Conservation (phyloP, 1,140 invertebrate genomes). For the Drosophila teissieri region DNA sequence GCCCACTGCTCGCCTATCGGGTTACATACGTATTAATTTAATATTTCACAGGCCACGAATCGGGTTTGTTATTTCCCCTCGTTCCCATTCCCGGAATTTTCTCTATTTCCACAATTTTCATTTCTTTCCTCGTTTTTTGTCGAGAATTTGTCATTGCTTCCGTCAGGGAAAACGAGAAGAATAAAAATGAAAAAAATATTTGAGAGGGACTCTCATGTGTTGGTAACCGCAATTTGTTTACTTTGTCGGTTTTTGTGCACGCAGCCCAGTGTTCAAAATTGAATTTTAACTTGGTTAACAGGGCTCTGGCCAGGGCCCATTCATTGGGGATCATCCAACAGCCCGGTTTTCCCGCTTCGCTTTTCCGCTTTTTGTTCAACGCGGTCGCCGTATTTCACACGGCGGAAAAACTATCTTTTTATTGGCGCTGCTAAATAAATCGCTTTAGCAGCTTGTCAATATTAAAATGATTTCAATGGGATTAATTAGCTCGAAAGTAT, state of each 20-base stretch:
- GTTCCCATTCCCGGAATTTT: too few relatives aligned
- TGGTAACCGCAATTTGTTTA: slow-evolving; percentile 76
- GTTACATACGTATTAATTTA: slow-evolving; percentile 70
- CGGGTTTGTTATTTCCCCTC: slow-evolving; percentile 28
- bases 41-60: slow-evolving; percentile 55
- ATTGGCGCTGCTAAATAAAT: background rate
- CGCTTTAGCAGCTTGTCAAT: too few relatives aligned
- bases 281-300: slow-evolving; percentile 77
- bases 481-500: background rate
- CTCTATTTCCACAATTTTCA: too few relatives aligned
- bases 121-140: slow-evolving; percentile 3
- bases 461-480: background rate
- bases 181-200: slow-evolving; percentile 33
- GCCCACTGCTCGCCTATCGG: slow-evolving; percentile 39
- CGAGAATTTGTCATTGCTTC: slow-evolving; percentile 49
- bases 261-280: slow-evolving; percentile 73
- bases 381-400: slow-evolving; percentile 14
- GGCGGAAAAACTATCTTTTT: background rate
- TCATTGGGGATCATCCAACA: slow-evolving; percentile 49
- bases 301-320: slow-evolving; percentile 46
- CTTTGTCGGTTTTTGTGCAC: slow-evolving; percentile 75
- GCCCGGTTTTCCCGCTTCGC: slow-evolving; percentile 15
- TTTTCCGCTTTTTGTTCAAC: slow-evolving; percentile 48
- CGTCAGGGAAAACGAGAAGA: slow-evolving; percentile 26
- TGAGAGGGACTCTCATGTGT: slow-evolving; percentile 56